Evolutionary conservation across 1,140 invertebrate genomes (phyloP).

Genomic region (Drosophila pectinifera): DNA sequence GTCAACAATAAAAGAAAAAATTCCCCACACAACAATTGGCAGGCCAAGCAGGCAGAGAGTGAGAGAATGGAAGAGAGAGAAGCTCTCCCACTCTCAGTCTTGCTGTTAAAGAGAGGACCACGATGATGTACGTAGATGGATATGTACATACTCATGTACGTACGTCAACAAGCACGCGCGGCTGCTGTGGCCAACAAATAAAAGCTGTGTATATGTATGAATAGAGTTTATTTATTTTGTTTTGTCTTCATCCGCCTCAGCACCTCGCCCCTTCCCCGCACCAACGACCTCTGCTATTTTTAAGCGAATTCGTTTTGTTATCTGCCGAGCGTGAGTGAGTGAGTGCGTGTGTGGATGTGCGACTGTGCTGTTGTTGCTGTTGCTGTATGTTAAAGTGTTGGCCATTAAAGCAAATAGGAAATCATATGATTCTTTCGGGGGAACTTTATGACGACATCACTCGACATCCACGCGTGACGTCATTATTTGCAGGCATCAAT

Average conservation of each 20-base stretch:
- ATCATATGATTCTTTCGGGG: constrained; percentile 61
- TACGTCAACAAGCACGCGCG: constrained; percentile 54
- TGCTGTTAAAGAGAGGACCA: constrained; percentile 5
- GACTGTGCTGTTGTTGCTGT: constrained; percentile 7
- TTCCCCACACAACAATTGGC: constrained; percentile 74
- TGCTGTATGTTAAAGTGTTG: constrained; percentile 32
- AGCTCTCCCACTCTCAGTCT: constrained; percentile 7
- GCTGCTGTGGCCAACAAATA: constrained; percentile 57
- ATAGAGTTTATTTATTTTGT: constrained; percentile 57
- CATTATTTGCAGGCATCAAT: constrained; percentile 21
- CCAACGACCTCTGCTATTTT: constrained; percentile 55
- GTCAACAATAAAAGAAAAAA: constrained; percentile 63
- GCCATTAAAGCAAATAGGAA: constrained; percentile 59
- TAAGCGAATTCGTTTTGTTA: constrained; percentile 55
- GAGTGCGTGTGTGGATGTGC: not conserved
- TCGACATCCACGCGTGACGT: constrained; percentile 52
- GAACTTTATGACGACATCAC: constrained; percentile 50
- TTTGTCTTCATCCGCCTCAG: constrained; percentile 31
- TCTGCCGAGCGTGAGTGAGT: constrained; percentile 25
- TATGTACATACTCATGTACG: constrained; percentile 13
- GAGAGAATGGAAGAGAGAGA: constrained; percentile 28
- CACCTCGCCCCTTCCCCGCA: not conserved
- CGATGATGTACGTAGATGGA: constrained; percentile 9
- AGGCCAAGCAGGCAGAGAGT: constrained; percentile 30
- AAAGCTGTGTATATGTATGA: constrained; percentile 47